A percentile compares a stretch with the other conserved stretches of the same genome.
phyloP scores from a whole-genome alignment of 1,140 invertebrate genomes.

The Mya arenaria region DNA sequence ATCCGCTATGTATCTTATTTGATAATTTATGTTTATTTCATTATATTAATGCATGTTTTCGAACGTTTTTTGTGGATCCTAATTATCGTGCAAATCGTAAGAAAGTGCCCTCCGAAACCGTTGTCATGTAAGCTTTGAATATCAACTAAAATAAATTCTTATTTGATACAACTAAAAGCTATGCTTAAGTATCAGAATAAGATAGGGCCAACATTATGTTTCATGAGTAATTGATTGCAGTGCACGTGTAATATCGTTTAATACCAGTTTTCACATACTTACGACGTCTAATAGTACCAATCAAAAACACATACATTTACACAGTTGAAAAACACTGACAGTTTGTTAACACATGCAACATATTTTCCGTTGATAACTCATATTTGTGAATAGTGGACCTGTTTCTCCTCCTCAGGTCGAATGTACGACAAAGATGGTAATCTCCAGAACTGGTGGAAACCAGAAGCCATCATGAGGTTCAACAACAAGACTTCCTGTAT shows the following conservation, averaged over 20 bases:
- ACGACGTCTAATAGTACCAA: too few species aligned
- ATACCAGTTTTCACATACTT: too few species aligned
- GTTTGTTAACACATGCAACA: too few species aligned
- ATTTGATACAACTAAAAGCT: background rate
- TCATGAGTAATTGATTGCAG: too few species aligned
- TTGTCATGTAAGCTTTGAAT: background rate
- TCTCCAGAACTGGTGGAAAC: slow-evolving; percentile 98
- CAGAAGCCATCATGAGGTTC: slow-evolving; percentile 93
- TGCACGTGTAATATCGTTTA: too few species aligned
- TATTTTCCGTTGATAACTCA: too few species aligned
- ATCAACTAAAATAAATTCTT: background rate
- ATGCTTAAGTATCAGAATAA: background rate
- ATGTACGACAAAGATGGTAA: slow-evolving; percentile 98
- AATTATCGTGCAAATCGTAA: background rate
- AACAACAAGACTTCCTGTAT: slow-evolving; percentile 96
- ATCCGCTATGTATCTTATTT: background rate
- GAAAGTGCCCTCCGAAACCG: background rate
- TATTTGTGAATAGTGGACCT: too few species aligned
- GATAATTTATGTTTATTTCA: background rate
- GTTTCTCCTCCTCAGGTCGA: slow-evolving; percentile 88
- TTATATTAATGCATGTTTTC: background rate
- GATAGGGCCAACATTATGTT: too few species aligned
- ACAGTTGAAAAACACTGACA: too few species aligned
- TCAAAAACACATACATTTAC: too few species aligned
- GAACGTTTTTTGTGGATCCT: background rate